phyloP scores from a whole-genome alignment of 2,113 vertebrate genomes.

The Sturnira hondurensis region DNA sequence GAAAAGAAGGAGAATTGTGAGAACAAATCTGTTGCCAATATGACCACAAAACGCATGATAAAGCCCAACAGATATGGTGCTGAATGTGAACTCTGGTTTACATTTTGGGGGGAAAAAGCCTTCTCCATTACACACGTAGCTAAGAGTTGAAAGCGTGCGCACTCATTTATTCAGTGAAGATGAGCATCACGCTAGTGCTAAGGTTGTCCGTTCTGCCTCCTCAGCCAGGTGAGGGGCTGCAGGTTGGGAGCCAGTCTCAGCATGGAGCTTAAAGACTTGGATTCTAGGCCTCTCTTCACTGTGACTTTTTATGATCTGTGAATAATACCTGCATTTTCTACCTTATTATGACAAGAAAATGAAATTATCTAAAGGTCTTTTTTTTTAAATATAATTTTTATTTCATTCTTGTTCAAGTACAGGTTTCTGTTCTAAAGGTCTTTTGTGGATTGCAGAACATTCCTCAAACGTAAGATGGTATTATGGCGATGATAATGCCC shows the following conservation, averaged over 20 bases:
- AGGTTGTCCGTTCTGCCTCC: not conserved
- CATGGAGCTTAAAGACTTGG: not conserved
- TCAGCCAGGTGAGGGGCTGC: not conserved
- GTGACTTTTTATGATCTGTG: not conserved
- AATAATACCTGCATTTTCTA: not conserved
- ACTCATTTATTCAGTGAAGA: not conserved
- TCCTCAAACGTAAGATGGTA: not conserved
- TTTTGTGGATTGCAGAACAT: not conserved
- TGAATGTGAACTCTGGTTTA: not conserved
- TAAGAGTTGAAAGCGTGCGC: not conserved
- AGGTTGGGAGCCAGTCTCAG: not conserved
- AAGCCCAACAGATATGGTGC: not conserved
- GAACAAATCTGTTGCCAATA: not conserved
- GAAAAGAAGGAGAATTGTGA: constrained; percentile 37
- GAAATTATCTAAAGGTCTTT: not conserved
- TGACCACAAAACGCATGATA: not conserved
- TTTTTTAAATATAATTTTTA: no score
- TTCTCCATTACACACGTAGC: not conserved
- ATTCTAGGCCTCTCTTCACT: not conserved
- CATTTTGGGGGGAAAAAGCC: not conserved
- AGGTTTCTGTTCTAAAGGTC: not conserved
- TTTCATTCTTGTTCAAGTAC: no score
- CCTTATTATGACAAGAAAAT: not conserved
- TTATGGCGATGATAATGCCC: not conserved
- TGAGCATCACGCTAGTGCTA: not conserved